phyloP scores from a whole-genome alignment of 2,888 invertebrate genomes.

The Hemaris fuciformis region DNA sequence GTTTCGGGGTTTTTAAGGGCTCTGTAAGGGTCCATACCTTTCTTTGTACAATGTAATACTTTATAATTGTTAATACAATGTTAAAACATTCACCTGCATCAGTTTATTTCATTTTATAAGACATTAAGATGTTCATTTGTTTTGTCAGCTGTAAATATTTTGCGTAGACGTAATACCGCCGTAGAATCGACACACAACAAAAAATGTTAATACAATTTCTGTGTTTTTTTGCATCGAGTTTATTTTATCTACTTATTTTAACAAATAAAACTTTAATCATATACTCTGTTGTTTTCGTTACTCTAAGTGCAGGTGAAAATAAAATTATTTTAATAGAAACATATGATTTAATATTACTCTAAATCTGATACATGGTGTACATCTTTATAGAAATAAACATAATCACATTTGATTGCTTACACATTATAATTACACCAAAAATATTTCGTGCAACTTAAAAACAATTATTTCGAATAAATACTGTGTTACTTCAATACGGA shows the following conservation, averaged over 20 bases:
- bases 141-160: constrained; percentile 75
- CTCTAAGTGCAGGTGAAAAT: constrained; percentile 12
- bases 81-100: constrained; percentile 77
- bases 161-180: constrained; percentile 66
- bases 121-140: constrained; percentile 61
- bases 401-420: constrained; percentile 8
- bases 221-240: constrained; percentile 78
- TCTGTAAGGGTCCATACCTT: constrained; percentile 52
- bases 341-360: constrained; percentile 27
- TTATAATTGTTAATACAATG: constrained; percentile 51
- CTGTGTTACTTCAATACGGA: constrained; percentile 37
- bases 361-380: constrained; percentile 25
- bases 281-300: constrained; percentile 35
- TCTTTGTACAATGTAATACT: constrained; percentile 34
- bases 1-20: too few relatives aligned
- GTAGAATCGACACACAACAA: constrained; percentile 66
- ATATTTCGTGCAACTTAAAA: constrained; percentile 20
- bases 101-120: constrained; percentile 49
- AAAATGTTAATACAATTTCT: constrained; percentile 72
- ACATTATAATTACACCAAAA: constrained; percentile 6
- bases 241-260: constrained; percentile 82
- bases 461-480: constrained; percentile 48
- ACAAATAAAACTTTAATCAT: constrained; percentile 76
- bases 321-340: background rate
- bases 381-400: constrained; percentile 23